A percentile compares a stretch with the other conserved stretches of the same genome.
phyloP scores from a whole-genome alignment of 2,797 vertebrate genomes.

The Monodelphis domestica region DNA sequence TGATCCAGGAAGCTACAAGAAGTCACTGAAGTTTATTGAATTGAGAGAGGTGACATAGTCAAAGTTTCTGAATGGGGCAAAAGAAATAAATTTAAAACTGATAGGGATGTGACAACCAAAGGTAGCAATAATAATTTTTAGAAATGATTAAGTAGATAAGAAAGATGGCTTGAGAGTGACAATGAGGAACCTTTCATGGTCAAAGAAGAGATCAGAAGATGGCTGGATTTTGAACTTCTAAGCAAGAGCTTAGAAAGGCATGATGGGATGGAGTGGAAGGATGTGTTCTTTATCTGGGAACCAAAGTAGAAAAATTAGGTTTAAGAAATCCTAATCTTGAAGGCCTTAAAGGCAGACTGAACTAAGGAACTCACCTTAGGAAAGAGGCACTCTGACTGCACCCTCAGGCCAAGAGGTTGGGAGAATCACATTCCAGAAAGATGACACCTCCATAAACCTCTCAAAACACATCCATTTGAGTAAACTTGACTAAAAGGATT shows the following conservation, averaged over 20 bases:
- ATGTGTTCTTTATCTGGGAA: not conserved
- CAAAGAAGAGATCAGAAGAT: not conserved
- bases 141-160: not conserved
- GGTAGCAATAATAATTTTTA: not conserved
- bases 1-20: not conserved
- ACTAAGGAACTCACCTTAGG: not conserved
- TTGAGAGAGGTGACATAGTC: not conserved
- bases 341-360: not conserved
- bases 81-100: not conserved
- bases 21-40: not conserved
- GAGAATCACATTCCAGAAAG: not conserved
- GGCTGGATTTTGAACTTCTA: not conserved
- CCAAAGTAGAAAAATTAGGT: not conserved
- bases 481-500: not conserved
- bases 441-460: not conserved
- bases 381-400: not conserved
- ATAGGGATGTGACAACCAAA: not conserved
- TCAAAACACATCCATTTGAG: not conserved
- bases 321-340: not conserved
- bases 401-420: not conserved
- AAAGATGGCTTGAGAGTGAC: not conserved
- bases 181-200: not conserved
- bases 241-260: not conserved
- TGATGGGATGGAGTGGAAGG: not conserved
- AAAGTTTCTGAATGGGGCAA: not conserved